phyloP scores from a whole-genome alignment of 2,797 vertebrate species.

The Clarias pachynema region DNA sequence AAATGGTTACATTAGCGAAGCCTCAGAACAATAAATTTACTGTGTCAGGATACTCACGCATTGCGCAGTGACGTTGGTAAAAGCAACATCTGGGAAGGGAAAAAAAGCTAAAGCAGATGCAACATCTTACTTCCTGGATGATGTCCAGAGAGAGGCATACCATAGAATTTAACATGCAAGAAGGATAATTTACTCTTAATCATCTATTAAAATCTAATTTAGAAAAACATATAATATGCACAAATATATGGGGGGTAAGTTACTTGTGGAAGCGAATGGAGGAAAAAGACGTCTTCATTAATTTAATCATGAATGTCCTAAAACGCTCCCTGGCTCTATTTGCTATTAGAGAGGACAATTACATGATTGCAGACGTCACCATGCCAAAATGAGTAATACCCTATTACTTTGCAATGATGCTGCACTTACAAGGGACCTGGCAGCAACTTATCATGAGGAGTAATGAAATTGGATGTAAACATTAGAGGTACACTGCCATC shows the following conservation, averaged over 20 bases:
- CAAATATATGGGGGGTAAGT: neutral
- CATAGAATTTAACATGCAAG: constrained; percentile 2
- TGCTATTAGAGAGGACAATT: constrained; percentile 42
- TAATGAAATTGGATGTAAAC: constrained; percentile 50
- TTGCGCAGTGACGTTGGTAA: neutral
- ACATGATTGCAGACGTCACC: constrained; percentile 49
- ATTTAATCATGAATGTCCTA: constrained; percentile 35
- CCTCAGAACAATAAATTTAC: constrained; percentile 23
- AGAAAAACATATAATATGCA: constrained; percentile 11
- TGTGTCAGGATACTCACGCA: neutral
- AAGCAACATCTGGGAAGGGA: neutral
- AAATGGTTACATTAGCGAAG: constrained; percentile 36
- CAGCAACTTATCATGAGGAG: constrained; percentile 49
- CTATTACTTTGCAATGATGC: constrained; percentile 52
- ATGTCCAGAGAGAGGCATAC: constrained; percentile 21
- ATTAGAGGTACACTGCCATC: constrained; percentile 66
- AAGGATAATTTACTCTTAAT: constrained; percentile 11
- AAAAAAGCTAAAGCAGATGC: neutral
- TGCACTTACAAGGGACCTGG: constrained; percentile 51
- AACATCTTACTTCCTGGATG: neutral
- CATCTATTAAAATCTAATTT: constrained; percentile 20
- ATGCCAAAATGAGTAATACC: constrained; percentile 53
- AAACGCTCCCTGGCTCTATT: constrained; percentile 41
- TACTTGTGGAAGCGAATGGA: constrained; percentile 8
- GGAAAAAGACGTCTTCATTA: constrained; percentile 12